phyloP scores from a whole-genome alignment of 2,113 vertebrate genomes.

The Podiceps cristatus region DNA sequence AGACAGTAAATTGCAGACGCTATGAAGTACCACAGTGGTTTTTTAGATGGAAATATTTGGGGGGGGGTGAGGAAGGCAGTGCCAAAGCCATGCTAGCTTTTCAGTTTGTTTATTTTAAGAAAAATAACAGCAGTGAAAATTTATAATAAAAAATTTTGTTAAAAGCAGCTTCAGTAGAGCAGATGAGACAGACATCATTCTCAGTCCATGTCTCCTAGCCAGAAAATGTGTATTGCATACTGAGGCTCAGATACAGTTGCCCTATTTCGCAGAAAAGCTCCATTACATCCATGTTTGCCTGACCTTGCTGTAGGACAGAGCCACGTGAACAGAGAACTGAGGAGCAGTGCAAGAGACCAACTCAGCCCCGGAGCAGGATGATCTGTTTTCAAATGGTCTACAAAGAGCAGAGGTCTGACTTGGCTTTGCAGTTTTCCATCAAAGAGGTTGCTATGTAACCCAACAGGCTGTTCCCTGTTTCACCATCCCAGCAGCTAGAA shows the following conservation, averaged over 20 bases:
- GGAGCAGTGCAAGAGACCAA: neutral
- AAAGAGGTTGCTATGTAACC: neutral
- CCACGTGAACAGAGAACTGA: neutral
- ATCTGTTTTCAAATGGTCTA: neutral
- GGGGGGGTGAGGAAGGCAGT: neutral
- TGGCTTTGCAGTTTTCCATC: neutral
- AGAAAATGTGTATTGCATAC: neutral
- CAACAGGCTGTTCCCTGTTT: neutral
- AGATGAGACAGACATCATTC: neutral
- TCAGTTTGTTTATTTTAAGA: neutral
- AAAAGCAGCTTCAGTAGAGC: neutral
- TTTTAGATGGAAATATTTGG: neutral
- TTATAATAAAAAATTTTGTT: neutral
- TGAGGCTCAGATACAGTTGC: neutral
- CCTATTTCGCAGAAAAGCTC: neutral
- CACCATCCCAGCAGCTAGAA: neutral
- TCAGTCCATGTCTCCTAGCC: neutral
- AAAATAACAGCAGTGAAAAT: neutral
- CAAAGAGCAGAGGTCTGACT: neutral
- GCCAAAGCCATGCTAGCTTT: neutral
- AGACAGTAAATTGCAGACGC: neutral
- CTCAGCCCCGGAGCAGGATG: neutral
- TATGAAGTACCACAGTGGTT: neutral
- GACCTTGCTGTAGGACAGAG: neutral
- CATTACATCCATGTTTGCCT: accelerated